Evolutionary conservation across 2,888 invertebrate genomes (phyloP).

Genomic region (Bimastos eiseni): DNA sequence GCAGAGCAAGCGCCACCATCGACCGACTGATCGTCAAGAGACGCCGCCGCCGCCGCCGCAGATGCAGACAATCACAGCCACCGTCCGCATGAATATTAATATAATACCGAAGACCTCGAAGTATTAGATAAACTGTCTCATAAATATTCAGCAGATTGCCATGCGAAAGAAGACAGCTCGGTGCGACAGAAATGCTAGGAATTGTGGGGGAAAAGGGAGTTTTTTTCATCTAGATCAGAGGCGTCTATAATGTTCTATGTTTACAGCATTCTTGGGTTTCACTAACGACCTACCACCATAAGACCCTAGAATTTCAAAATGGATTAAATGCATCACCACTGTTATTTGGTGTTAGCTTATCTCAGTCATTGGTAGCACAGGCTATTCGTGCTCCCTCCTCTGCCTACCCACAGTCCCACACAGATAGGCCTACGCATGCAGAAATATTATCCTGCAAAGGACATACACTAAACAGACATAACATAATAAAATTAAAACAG

Average conservation of each 20-base stretch:
- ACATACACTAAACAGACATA: neutral
- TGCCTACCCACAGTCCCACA: neutral
- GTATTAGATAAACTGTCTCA: neutral
- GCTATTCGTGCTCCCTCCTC: neutral
- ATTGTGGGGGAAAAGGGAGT: neutral
- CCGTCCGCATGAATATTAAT: neutral
- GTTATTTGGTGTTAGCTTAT: neutral
- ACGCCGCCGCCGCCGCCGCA: too few species aligned
- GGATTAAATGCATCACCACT: neutral
- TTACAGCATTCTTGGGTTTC: neutral
- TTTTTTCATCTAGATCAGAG: neutral
- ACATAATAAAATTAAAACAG: too few species aligned
- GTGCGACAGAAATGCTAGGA: neutral
- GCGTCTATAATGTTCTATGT: neutral
- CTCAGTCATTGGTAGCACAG: neutral
- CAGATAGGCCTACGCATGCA: neutral
- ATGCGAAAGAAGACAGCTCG: neutral
- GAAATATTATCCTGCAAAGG: too few species aligned
- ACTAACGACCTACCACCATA: neutral
- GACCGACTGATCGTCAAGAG: conserved; percentile 5
- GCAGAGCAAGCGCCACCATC: neutral
- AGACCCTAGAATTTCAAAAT: neutral
- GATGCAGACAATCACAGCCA: conserved; percentile 19
- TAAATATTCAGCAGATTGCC: neutral
- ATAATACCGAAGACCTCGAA: neutral